Evolutionary conservation across 2,113 vertebrate genomes (phyloP).

Genomic region (Gasterosteus aculeatus): DNA sequence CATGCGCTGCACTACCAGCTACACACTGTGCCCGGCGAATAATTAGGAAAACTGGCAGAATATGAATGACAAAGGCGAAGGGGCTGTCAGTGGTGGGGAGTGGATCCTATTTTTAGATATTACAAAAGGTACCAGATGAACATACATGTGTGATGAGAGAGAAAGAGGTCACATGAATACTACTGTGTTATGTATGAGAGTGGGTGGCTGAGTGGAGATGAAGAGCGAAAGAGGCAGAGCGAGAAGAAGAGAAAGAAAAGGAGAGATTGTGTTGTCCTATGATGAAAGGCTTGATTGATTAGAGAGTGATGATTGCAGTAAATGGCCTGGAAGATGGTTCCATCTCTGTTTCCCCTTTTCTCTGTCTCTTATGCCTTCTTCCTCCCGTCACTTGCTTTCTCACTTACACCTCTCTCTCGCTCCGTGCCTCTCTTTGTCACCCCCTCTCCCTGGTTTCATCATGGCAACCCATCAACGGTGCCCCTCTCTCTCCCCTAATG

Average conservation of each 20-base stretch:
- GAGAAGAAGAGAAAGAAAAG: constrained; percentile 47
- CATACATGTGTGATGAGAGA: constrained; percentile 28
- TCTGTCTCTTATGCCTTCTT: constrained; percentile 66
- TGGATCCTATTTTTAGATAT: constrained; percentile 5
- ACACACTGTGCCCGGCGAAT: background rate
- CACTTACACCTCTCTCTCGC: constrained; percentile 50
- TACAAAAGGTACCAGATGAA: constrained; percentile 12
- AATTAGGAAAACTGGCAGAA: background rate
- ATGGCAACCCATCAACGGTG: constrained; percentile 87
- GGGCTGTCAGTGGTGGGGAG: background rate
- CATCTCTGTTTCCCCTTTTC: constrained; percentile 75
- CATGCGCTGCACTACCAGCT: constrained; percentile 10
- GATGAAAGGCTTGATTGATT: constrained; percentile 86
- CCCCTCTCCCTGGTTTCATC: constrained; percentile 79
- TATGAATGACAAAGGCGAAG: background rate
- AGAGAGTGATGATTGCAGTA: constrained; percentile 85
- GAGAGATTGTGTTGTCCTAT: constrained; percentile 76
- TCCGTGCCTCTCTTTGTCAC: constrained; percentile 48
- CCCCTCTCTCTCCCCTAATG: constrained; percentile 84
- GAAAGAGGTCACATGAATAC: constrained; percentile 36
- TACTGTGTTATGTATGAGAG: constrained; percentile 52
- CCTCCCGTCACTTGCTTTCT: constrained; percentile 57
- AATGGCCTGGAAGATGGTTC: constrained; percentile 85
- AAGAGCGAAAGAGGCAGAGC: constrained; percentile 35
- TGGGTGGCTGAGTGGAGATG: constrained; percentile 55